These are phyloP conservation scores for Tachycineta bicolor DNA, from an alignment of 2,113 vertebrate species.

Conservation along the genomic window DNA sequence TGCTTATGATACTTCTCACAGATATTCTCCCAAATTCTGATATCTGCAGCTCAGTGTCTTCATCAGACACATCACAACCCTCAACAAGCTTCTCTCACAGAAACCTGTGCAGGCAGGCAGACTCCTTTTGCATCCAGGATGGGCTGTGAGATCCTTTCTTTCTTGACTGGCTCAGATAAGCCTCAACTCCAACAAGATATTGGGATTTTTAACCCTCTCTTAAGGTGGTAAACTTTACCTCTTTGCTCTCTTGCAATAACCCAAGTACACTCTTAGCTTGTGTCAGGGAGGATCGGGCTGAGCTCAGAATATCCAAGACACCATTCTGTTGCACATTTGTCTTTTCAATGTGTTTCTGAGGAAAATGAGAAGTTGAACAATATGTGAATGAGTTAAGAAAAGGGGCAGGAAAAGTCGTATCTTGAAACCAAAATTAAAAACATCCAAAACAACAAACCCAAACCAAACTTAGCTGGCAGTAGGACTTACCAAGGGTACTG, in stretches of 20 bases:
- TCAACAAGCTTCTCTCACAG: background rate
- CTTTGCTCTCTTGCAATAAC: constrained; percentile 81
- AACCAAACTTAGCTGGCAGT: background rate
- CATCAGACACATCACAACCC: background rate
- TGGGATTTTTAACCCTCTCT: background rate
- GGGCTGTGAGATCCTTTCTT: background rate
- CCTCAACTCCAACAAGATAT: background rate
- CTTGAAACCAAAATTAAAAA: background rate
- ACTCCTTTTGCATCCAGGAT: background rate
- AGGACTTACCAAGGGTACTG: background rate
- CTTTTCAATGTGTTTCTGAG: constrained; percentile 80
- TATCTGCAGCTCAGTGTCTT: background rate
- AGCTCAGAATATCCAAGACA: constrained; percentile 72
- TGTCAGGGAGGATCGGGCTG: constrained; percentile 78
- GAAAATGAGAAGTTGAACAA: background rate
- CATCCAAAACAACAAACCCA: background rate
- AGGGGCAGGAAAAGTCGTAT: background rate
- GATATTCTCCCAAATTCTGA: background rate
- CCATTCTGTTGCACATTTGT: constrained; percentile 74
- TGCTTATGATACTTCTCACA: background rate
- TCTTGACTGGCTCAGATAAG: background rate
- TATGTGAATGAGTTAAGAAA: background rate
- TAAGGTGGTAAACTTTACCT: constrained; percentile 70
- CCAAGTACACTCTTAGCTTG: constrained; percentile 75
- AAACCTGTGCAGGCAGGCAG: background rate